Evolutionary conservation across 2,797 vertebrate species (phyloP).

Genomic region (Podargus strigoides): DNA sequence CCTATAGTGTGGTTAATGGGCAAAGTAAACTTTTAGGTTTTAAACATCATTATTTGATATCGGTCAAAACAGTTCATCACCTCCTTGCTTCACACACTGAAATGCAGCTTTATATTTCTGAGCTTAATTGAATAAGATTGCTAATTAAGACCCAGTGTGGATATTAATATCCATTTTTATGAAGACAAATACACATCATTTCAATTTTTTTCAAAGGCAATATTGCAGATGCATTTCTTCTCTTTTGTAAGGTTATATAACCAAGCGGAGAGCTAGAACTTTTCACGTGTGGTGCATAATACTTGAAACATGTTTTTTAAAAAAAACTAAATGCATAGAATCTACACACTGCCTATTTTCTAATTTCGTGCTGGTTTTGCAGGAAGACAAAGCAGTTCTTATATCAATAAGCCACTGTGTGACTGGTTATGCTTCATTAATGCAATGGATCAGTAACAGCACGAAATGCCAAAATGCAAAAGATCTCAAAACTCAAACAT

Average conservation of each 20-base stretch:
- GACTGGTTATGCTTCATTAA: background rate
- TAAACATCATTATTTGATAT: background rate
- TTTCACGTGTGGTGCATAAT: slow-evolving; percentile 10
- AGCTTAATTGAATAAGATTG: background rate
- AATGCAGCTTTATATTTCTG: background rate
- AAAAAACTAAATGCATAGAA: slow-evolving; percentile 27
- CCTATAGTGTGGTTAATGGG: background rate
- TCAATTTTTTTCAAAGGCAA: background rate
- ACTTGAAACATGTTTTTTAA: background rate
- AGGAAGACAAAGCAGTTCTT: background rate
- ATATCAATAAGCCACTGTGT: background rate
- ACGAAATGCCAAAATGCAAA: background rate
- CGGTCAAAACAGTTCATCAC: background rate
- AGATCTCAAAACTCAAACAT: background rate
- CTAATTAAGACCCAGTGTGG: background rate
- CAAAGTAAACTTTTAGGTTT: background rate
- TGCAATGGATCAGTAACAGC: background rate
- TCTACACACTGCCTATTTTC: background rate
- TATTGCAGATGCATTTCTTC: background rate
- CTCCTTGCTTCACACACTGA: background rate
- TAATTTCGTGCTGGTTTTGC: background rate
- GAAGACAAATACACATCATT: background rate
- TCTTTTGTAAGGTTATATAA: background rate
- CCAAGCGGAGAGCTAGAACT: background rate
- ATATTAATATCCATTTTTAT: background rate